Conservation (phyloP, 2,113 vertebrate genomes). For the Lucifuga dentata region DNA sequence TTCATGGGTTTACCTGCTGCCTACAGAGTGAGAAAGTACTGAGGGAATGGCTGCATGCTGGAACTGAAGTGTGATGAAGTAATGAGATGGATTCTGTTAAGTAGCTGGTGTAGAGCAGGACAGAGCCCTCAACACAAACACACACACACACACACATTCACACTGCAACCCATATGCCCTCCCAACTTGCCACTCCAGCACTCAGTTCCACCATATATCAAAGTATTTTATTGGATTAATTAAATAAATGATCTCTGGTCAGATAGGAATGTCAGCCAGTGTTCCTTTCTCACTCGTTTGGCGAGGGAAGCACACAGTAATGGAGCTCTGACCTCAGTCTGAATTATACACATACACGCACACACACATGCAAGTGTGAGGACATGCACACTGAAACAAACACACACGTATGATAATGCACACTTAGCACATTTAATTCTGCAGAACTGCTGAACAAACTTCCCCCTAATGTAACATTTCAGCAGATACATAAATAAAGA, state of each 20-base stretch:
- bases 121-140: constrained; percentile 22
- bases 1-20: constrained; percentile 66
- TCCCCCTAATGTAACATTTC: constrained; percentile 34
- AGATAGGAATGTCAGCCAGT: constrained; percentile 36
- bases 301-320: constrained; percentile 2
- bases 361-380: not conserved
- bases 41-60: constrained; percentile 43
- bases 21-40: constrained; percentile 33
- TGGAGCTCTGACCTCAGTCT: constrained; percentile 18
- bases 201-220: constrained; percentile 68
- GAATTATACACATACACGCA: not conserved
- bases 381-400: not conserved
- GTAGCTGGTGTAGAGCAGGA: constrained; percentile 42
- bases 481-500: constrained; percentile 45
- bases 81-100: constrained; percentile 72
- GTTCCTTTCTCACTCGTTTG: constrained; percentile 31
- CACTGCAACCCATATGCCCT: constrained; percentile 38
- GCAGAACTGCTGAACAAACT: constrained; percentile 45
- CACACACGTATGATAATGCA: constrained; percentile 1
- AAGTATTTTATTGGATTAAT: constrained; percentile 71
- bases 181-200: constrained; percentile 54
- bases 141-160: constrained; percentile 16
- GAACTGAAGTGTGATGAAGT: constrained; percentile 61
- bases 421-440: constrained; percentile 15
- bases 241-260: constrained; percentile 68